phyloP scores from a whole-genome alignment of 2,888 invertebrate species.

The Drosophila histrio region DNA sequence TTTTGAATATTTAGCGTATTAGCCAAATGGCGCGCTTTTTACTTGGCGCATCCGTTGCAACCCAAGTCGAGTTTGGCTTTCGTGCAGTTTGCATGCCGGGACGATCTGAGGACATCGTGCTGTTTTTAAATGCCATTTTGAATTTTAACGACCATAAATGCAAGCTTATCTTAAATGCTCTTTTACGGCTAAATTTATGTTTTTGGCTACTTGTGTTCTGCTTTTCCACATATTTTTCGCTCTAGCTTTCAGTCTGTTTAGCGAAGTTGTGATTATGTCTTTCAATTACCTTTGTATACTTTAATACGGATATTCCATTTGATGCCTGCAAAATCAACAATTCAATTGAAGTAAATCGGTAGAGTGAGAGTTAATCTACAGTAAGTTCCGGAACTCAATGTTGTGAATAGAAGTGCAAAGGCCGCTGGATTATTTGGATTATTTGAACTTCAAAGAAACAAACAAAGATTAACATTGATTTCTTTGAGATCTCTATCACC shows the following conservation, averaged over 20 bases:
- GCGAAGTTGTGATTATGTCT: constrained; percentile 57
- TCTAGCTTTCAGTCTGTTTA: background rate
- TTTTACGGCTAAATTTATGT: constrained; percentile 77
- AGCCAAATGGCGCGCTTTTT: constrained; percentile 77
- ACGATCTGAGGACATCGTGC: constrained; percentile 37
- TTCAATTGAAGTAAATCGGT: background rate
- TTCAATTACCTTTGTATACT: constrained; percentile 58
- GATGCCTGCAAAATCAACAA: background rate
- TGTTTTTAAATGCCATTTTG: constrained; percentile 76
- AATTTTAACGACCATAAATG: constrained; percentile 80
- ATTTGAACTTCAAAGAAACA: too few species aligned
- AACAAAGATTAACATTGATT: too few species aligned
- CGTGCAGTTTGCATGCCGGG: constrained; percentile 50
- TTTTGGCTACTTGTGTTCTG: constrained; percentile 14
- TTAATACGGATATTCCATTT: constrained; percentile 23
- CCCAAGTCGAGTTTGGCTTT: constrained; percentile 17
- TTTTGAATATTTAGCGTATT: constrained; percentile 80
- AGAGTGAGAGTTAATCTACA: background rate
- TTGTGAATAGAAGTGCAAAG: too few species aligned
- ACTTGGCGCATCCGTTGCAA: constrained; percentile 76
- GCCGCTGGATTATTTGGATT: too few species aligned
- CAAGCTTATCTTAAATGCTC: constrained; percentile 80
- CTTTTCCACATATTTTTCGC: background rate
- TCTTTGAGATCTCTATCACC: too few species aligned
- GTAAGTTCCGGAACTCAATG: too few species aligned